Percentiles rank a stretch among this genome's conserved stretches.
phyloP scores from a whole-genome alignment of 1,140 invertebrate species.

The Diabrotica undecimpunctata region DNA sequence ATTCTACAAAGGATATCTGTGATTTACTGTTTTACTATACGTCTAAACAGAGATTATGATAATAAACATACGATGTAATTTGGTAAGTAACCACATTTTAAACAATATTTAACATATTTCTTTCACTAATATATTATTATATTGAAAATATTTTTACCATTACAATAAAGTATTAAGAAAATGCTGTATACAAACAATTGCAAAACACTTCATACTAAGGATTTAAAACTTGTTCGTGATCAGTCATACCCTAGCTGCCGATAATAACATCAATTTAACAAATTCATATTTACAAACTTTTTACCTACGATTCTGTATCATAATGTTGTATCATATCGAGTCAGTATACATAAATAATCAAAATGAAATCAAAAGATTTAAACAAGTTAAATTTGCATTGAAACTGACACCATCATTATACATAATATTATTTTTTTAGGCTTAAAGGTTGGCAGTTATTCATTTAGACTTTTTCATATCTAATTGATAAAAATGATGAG shows the following conservation, averaged over 20 bases:
- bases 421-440: too few species aligned
- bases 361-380: background rate
- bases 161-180: background rate
- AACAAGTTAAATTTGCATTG: constrained; percentile 20
- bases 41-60: too few species aligned
- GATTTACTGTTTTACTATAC: too few species aligned
- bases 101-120: too few species aligned
- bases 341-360: background rate
- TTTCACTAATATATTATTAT: too few species aligned
- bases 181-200: background rate
- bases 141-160: too few species aligned
- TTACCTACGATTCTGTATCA: background rate
- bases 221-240: background rate
- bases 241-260: background rate
- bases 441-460: too few species aligned
- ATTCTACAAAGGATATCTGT: too few species aligned
- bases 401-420: background rate
- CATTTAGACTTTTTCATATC: too few species aligned
- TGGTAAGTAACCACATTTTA: too few species aligned
- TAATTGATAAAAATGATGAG: too few species aligned
- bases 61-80: too few species aligned
- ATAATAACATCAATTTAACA: background rate
- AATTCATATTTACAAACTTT: background rate
- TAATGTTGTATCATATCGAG: background rate
- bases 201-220: background rate